A percentile compares a stretch with the other conserved stretches of the same genome.
phyloP scores from a whole-genome alignment of 2,797 vertebrate species.

The Aselliscus stoliczkanus region DNA sequence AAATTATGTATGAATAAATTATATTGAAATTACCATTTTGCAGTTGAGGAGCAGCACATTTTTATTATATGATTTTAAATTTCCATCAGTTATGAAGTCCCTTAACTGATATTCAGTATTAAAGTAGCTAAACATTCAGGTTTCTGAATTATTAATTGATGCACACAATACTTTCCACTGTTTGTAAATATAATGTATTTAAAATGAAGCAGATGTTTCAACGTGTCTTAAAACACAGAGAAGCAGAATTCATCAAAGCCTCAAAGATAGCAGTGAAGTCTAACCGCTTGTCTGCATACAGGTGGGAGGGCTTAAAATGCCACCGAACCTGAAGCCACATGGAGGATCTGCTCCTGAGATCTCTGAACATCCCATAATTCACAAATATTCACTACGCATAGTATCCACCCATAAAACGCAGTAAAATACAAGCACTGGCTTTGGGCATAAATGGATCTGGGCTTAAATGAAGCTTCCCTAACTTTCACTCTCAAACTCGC shows the following conservation, averaged over 20 bases:
- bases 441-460: background rate
- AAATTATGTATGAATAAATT: background rate
- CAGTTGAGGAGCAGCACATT: background rate
- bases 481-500: background rate
- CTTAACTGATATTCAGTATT: slow-evolving; percentile 4
- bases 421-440: background rate
- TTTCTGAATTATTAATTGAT: slow-evolving; percentile 28
- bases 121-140: background rate
- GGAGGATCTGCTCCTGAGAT: background rate
- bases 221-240: background rate
- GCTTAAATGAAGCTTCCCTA: background rate
- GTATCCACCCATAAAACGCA: background rate
- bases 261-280: background rate
- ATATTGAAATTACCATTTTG: background rate
- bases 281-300: background rate
- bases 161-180: background rate
- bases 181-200: background rate
- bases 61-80: slow-evolving; percentile 6
- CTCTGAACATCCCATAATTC: background rate
- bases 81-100: background rate
- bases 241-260: background rate
- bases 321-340: background rate
- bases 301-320: background rate
- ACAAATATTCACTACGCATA: background rate
- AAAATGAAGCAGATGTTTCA: background rate